Base-by-base conservation (phyloP, 2,888 invertebrate genomes). In the Lacanobia oleracea region DNA sequence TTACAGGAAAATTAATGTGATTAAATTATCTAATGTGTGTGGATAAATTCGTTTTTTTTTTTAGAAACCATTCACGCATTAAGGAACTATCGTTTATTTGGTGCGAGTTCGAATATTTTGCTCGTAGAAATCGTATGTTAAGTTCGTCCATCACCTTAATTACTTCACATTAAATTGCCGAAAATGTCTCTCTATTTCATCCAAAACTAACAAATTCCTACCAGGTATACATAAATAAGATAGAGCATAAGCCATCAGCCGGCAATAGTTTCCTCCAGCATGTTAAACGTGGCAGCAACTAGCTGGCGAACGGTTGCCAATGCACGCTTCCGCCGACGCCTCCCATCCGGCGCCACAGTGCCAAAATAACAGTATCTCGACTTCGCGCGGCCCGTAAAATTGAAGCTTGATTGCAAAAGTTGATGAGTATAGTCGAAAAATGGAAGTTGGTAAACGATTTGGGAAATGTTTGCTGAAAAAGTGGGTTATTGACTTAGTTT, bases 311-410 rank as follows among this genome's bases (percentile, higher is more conserved):
- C 54, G 77, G 81, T 77, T 75, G 83, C 78, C 85, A 75, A 84
- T 82, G 82, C 78, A 80, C 82, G 84, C 85, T 89, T 88, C 89
- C 88, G 85, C 18, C 62, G 56, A 69, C 27, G 56, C 64, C 43
- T 60, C 51, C 23, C 65, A 62, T 72, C 67, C 65, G 61, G 50
- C 6, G 37, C 40, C 77, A 72, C 73, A 65, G 73, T n/a, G 12
- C 8, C 63, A 6, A 9, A 43, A 2, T 21, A 12, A 60, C 81
- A 81, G 84, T 77, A 71, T 14, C 5, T 53, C 56, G 62, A 83
- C 64, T 71, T 50, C 1, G n/a, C 1, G 6, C 8, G 33, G 23
- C 54, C 10, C 21, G 12, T 57, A 14, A 54, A 60, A 12, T 64
- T 23, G 10, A 23, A 54, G 14, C 5, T 43, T 43, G 43, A 56